Conservation (phyloP, 2,113 vertebrate genomes). For the Hylia prasina region DNA sequence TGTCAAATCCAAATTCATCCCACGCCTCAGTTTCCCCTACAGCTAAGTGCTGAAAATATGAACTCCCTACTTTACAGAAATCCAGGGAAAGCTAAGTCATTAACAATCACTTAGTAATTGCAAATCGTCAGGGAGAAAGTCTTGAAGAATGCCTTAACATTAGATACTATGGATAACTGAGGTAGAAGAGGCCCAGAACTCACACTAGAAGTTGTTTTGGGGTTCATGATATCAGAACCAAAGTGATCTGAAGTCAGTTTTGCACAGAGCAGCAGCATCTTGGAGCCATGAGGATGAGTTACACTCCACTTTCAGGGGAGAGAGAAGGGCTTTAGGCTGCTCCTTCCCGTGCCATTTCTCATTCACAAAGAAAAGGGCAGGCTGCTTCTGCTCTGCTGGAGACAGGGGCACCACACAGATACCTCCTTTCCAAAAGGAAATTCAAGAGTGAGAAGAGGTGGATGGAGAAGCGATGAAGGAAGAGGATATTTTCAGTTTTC, state of each 20-base stretch:
- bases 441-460: not conserved
- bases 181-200: not conserved
- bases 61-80: not conserved
- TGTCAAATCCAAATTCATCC: not conserved
- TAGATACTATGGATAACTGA: not conserved
- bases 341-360: not conserved
- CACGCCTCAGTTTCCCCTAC: not conserved
- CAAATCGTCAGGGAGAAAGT: not conserved
- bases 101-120: not conserved
- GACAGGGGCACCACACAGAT: not conserved
- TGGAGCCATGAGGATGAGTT: not conserved
- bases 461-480: not conserved
- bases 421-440: not conserved
- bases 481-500: not conserved
- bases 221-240: not conserved
- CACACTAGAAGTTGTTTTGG: not conserved
- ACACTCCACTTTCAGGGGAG: not conserved
- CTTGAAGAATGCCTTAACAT: not conserved
- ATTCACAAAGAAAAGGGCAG: accelerated
- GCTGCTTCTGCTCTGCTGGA: not conserved
- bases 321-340: not conserved
- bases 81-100: not conserved
- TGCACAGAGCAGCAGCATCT: not conserved
- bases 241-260: not conserved
- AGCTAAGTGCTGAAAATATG: not conserved